Percentiles rank a stretch among this genome's conserved stretches.
These are phyloP conservation scores for Siniperca scherzeri DNA, from an alignment of 2,797 vertebrate genomes.

Conservation along the genomic window DNA sequence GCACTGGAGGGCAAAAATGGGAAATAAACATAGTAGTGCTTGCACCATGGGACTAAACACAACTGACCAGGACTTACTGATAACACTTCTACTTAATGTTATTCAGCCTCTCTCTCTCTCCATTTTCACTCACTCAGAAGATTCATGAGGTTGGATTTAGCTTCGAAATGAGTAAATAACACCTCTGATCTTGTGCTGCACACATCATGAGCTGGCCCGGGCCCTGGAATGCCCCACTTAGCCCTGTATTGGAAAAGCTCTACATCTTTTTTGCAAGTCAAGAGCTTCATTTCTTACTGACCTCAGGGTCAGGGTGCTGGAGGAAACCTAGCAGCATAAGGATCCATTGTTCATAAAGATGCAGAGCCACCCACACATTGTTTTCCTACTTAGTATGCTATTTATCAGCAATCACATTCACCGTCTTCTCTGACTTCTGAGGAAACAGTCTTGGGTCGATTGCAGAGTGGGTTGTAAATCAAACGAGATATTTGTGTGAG, in stretches of 20 bases:
- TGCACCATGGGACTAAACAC: slow-evolving; percentile 8
- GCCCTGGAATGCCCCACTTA: slow-evolving; percentile 44
- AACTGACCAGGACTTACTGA: slow-evolving; percentile 18
- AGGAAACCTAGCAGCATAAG: slow-evolving; percentile 34
- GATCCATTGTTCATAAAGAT: slow-evolving; percentile 52
- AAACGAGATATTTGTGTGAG: slow-evolving; percentile 14
- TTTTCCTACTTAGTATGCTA: slow-evolving; percentile 35
- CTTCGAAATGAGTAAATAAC: slow-evolving; percentile 47
- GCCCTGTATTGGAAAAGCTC: slow-evolving; percentile 41
- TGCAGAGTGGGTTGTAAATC: slow-evolving; percentile 29
- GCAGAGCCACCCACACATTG: slow-evolving; percentile 51
- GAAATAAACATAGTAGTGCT: background rate
- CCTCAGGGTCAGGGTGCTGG: slow-evolving; percentile 48
- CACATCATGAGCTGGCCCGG: slow-evolving; percentile 27
- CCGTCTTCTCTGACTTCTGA: slow-evolving; percentile 34
- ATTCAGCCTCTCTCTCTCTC: slow-evolving; percentile 14
- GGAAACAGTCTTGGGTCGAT: slow-evolving; percentile 22
- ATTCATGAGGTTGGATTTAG: slow-evolving; percentile 25
- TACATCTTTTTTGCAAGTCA: slow-evolving; percentile 53
- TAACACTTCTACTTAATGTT: slow-evolving; percentile 2
- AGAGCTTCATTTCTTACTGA: slow-evolving; percentile 59
- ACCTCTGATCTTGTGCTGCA: slow-evolving; percentile 40
- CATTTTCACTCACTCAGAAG: slow-evolving; percentile 7
- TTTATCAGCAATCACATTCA: slow-evolving; percentile 55
- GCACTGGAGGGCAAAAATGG: slow-evolving; percentile 6